Conservation (phyloP, 2,888 invertebrate genomes). For the Brassicogethes aeneus region DNA sequence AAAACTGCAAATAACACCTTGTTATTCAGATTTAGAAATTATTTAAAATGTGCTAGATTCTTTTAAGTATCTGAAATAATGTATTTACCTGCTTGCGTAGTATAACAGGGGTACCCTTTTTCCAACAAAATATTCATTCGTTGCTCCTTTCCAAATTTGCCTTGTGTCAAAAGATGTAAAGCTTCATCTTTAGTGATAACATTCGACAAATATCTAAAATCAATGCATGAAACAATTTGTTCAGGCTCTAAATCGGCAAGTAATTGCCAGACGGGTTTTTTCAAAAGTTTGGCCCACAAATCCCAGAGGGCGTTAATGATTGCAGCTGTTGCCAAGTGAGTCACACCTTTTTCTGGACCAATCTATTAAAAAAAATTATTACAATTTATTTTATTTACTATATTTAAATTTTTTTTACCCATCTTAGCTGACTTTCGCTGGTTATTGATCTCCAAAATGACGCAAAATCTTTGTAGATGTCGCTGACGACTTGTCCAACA, state of each 20-base stretch:
- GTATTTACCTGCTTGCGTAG: slow-evolving; percentile 67
- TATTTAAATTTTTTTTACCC: slow-evolving; percentile 53
- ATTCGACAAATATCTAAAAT: slow-evolving; percentile 79
- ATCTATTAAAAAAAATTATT: slow-evolving; percentile 46
- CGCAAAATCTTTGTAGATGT: slow-evolving; percentile 71
- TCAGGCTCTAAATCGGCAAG: slow-evolving; percentile 77
- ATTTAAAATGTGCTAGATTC: too few species aligned
- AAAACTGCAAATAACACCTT: too few species aligned
- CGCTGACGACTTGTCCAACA: slow-evolving; percentile 55
- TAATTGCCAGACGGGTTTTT: slow-evolving; percentile 82
- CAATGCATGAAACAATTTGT: slow-evolving; percentile 74
- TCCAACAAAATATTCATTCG: slow-evolving; percentile 54
- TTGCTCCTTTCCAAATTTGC: slow-evolving; percentile 47
- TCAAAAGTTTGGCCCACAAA: slow-evolving; percentile 75
- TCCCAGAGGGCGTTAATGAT: slow-evolving; percentile 90
- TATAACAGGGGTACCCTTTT: slow-evolving; percentile 78
- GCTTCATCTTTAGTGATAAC: slow-evolving; percentile 78
- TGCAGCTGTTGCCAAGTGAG: slow-evolving; percentile 79
- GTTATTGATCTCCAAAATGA: slow-evolving; percentile 73
- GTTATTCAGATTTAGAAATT: too few species aligned
- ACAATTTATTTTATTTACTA: not conserved
- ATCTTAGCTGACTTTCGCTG: slow-evolving; percentile 83
- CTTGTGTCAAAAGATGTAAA: slow-evolving; percentile 54
- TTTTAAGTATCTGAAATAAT: too few species aligned
- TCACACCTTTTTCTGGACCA: slow-evolving; percentile 86